A percentile compares a stretch with the other conserved stretches of the same genome.
Evolutionary conservation across 1,140 invertebrate genomes (phyloP).

Genomic region (Micrasema minimum): DNA sequence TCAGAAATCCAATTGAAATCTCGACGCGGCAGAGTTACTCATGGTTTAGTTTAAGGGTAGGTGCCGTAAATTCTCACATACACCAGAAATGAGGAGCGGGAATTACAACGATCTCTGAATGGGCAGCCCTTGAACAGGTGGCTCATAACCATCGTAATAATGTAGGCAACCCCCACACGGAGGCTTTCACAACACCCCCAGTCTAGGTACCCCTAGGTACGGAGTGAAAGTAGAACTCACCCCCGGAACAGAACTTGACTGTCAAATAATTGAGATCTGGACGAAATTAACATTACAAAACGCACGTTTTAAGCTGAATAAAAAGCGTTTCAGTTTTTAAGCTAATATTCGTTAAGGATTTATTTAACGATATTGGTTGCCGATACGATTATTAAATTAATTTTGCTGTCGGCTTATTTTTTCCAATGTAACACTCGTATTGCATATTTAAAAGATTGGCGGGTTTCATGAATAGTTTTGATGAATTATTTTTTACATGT

Average conservation of each 20-base stretch:
- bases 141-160: slow-evolving; percentile 50
- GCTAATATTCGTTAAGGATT: too few relatives aligned
- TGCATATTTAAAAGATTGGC: too few relatives aligned
- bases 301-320: too few relatives aligned
- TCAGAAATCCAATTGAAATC: slow-evolving; percentile 35
- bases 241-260: slow-evolving; percentile 10
- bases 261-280: slow-evolving; percentile 22
- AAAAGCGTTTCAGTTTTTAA: too few relatives aligned
- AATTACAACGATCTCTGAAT: slow-evolving; percentile 27
- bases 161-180: slow-evolving; percentile 14
- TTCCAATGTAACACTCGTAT: too few relatives aligned
- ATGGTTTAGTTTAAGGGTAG: slow-evolving; percentile 14
- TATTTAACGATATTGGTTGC: too few relatives aligned
- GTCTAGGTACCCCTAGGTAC: not conserved
- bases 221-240: not conserved
- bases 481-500: too few relatives aligned
- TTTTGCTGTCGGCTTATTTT: too few relatives aligned
- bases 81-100: slow-evolving; percentile 33
- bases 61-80: slow-evolving; percentile 37
- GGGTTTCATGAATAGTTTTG: too few relatives aligned
- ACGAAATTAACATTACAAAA: too few relatives aligned
- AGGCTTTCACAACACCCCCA: not conserved
- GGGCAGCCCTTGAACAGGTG: slow-evolving; percentile 46
- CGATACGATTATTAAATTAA: too few relatives aligned
- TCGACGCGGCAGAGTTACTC: slow-evolving; percentile 26